Evolutionary conservation across 2,113 vertebrate genomes (phyloP).

Genomic region (Syngnathoides biaculeatus): DNA sequence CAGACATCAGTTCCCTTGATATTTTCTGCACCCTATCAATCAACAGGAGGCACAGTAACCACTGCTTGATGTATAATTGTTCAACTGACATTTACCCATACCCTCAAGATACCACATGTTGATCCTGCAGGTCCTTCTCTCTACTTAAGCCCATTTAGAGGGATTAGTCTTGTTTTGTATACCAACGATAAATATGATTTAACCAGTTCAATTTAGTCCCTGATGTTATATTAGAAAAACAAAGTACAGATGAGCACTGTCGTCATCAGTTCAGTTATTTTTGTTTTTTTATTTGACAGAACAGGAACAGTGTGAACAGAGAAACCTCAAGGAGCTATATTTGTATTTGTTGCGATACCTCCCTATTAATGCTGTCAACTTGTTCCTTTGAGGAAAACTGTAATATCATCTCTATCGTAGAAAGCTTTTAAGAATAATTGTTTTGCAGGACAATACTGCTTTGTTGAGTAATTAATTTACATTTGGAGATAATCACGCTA

Average conservation of each 20-base stretch:
- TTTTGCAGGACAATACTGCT: not conserved
- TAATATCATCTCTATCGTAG: conserved; percentile 23
- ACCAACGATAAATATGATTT: not conserved
- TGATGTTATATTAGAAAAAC: not conserved
- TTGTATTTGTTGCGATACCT: conserved; percentile 65
- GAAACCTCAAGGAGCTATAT: conserved; percentile 68
- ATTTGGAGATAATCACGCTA: no score
- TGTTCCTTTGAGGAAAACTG: conserved; percentile 54
- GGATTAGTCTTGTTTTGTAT: not conserved
- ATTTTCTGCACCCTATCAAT: conserved; percentile 19
- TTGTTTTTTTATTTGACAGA: conserved; percentile 47
- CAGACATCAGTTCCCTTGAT: not conserved
- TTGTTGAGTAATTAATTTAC: no score
- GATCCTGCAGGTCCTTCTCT: not conserved
- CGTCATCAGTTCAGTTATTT: conserved; percentile 14
- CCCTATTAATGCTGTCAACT: conserved; percentile 64
- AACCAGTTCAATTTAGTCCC: not conserved
- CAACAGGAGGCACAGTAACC: conserved; percentile 16
- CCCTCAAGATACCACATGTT: not conserved
- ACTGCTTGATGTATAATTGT: conserved; percentile 12
- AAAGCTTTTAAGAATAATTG: not conserved
- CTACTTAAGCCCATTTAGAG: not conserved
- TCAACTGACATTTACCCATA: conserved; percentile 9
- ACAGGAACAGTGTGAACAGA: conserved; percentile 59
- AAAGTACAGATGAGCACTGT: not conserved